These are phyloP conservation scores for Tringa solitaria DNA, from an alignment of 2,113 vertebrate species.

Conservation along the genomic window DNA sequence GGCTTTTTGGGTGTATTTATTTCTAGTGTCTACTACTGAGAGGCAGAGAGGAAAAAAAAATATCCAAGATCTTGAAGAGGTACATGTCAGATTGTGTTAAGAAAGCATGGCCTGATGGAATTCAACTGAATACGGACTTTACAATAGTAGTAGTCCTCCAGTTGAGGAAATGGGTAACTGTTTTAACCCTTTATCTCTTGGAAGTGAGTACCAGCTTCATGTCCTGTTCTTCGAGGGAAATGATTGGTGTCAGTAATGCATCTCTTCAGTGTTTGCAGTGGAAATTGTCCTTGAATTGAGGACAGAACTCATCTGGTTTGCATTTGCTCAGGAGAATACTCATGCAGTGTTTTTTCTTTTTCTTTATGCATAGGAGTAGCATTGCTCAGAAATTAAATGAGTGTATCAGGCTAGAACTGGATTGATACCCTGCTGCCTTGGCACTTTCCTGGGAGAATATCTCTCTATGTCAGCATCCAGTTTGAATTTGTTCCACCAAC, in stretches of 20 bases:
- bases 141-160: constrained; percentile 15
- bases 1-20: constrained; percentile 23
- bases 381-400: not conserved
- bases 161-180: not conserved
- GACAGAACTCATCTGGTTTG: not conserved
- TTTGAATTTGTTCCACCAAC: not conserved
- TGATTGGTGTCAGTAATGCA: not conserved
- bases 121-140: constrained; percentile 55
- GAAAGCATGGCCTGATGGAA: constrained; percentile 70
- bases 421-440: not conserved
- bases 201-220: not conserved
- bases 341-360: accelerated
- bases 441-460: not conserved
- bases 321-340: not conserved
- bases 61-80: constrained; percentile 8
- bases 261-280: not conserved
- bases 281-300: not conserved
- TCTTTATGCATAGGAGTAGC: not conserved
- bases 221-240: not conserved
- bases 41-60: not conserved
- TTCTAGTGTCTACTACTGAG: constrained; percentile 28
- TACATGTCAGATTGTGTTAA: constrained; percentile 55
- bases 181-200: constrained; percentile 33
- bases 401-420: not conserved
- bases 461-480: not conserved